A percentile compares a stretch with the other conserved stretches of the same genome.
These are phyloP conservation scores for Coregonus clupeaformis DNA, from an alignment of 2,113 vertebrate genomes.

Conservation along the genomic window DNA sequence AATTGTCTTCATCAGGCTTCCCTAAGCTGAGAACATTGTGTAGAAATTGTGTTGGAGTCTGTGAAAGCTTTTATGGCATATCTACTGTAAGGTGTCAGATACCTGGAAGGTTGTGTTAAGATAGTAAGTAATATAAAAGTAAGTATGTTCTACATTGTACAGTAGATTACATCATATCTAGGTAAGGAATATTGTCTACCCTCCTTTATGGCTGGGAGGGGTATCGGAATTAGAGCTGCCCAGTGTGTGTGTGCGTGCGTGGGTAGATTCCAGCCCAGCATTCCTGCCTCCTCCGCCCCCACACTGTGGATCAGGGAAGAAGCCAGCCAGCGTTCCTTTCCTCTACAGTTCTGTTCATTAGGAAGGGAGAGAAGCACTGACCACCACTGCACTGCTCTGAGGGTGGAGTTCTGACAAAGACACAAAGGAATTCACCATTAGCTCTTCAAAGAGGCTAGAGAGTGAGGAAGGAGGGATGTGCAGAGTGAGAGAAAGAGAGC, in stretches of 20 bases:
- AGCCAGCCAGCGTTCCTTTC: slow-evolving; percentile 9
- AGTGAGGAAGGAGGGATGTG: not conserved
- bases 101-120: not conserved
- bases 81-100: not conserved
- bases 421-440: slow-evolving; percentile 55
- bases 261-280: slow-evolving; percentile 18
- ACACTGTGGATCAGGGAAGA: slow-evolving; percentile 29
- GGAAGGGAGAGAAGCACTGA: slow-evolving; percentile 32
- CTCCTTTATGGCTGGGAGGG: not conserved
- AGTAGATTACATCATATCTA: not conserved
- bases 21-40: no score
- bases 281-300: slow-evolving; percentile 35
- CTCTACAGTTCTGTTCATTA: slow-evolving; percentile 50
- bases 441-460: slow-evolving; percentile 39
- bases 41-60: no score
- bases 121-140: not conserved
- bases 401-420: slow-evolving; percentile 43
- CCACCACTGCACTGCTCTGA: slow-evolving; percentile 28
- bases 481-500: not conserved
- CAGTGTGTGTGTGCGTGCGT: slow-evolving; percentile 1
- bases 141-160: no score
- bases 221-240: not conserved
- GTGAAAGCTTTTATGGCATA: no score
- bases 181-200: not conserved
- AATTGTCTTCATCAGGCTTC: no score